Evolutionary conservation across 2,888 invertebrate genomes (phyloP).

Genomic region (Argyra leucocephala): DNA sequence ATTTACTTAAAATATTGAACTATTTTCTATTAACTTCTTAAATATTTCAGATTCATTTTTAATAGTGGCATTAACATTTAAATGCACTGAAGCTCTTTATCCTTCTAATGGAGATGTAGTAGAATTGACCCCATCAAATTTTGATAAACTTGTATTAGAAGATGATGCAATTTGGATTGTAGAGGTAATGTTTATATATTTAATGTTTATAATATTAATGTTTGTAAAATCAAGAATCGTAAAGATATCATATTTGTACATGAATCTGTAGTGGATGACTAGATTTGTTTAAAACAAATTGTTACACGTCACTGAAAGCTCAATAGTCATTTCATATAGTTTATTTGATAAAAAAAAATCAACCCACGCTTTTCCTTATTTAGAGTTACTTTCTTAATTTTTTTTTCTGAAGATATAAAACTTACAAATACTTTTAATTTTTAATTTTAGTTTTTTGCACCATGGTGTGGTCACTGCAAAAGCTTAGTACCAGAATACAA

Average conservation of each 20-base stretch:
- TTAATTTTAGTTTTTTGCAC: constrained; percentile 46
- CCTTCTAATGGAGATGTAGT: constrained; percentile 67
- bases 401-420: too few relatives aligned
- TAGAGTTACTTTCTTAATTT: too few relatives aligned
- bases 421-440: background rate
- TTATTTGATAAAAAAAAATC: background rate
- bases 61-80: background rate
- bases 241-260: too few relatives aligned
- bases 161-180: constrained; percentile 88
- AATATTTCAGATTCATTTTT: constrained; percentile 13
- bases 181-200: constrained; percentile 46
- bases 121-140: constrained; percentile 77
- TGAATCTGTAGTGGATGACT: too few relatives aligned
- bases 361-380: background rate
- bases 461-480: constrained; percentile 74
- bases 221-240: too few relatives aligned
- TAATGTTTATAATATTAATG: too few relatives aligned
- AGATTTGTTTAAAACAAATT: background rate
- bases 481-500: constrained; percentile 84
- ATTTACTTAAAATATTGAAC: background rate
- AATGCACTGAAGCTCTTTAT: constrained; percentile 48
- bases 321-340: background rate
- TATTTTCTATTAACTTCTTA: constrained; percentile 13
- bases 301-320: background rate
- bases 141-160: constrained; percentile 70